A percentile compares a stretch with the other conserved stretches of the same genome.
phyloP scores from a whole-genome alignment of 2,797 vertebrate species.

The Botia almorhae region DNA sequence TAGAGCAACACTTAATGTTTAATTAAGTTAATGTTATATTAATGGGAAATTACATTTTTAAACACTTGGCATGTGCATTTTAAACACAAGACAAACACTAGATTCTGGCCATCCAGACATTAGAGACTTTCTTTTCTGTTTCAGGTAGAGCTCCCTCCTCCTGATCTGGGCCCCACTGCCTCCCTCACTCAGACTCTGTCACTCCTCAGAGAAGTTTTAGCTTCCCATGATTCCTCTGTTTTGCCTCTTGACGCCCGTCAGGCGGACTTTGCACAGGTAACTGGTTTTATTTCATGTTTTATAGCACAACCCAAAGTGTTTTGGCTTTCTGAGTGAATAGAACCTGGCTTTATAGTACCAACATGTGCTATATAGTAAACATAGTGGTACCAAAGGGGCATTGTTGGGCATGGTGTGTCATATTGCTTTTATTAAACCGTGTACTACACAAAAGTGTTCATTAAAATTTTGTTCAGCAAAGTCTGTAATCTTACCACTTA shows the following conservation, averaged over 20 bases:
- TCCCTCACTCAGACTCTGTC: conserved; percentile 93
- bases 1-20: no score
- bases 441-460: no score
- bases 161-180: conserved; percentile 93
- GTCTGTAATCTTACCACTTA: no score
- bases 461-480: no score
- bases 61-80: background rate
- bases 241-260: conserved; percentile 93
- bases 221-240: conserved; percentile 94
- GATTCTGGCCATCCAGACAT: background rate
- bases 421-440: no score
- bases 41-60: no score
- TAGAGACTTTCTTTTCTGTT: conserved; percentile 31
- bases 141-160: conserved; percentile 95
- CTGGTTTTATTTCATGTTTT: background rate
- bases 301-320: background rate
- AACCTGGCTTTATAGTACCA: background rate
- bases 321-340: background rate
- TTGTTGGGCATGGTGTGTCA: no score
- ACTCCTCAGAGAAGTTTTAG: conserved; percentile 91
- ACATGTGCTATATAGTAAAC: no score
- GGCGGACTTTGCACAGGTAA: conserved; percentile 96
- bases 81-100: no score
- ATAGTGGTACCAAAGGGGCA: no score
- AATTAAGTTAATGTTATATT: no score